These are phyloP conservation scores for Pantherophis alleghaniensis DNA, from an alignment of 2,797 vertebrate species.

Conservation along the genomic window DNA sequence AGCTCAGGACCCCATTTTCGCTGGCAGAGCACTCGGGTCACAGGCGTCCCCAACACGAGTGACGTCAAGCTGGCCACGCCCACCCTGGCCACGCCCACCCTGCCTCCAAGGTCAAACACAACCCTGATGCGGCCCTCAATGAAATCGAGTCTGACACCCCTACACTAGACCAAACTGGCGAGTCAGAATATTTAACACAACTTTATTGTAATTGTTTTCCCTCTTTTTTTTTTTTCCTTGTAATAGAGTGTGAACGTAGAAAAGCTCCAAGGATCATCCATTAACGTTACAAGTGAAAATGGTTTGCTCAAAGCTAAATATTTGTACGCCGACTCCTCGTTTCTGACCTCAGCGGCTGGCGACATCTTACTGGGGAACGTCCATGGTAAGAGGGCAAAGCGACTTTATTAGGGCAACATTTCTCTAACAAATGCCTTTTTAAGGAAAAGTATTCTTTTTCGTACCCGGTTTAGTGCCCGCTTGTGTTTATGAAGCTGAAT, in stretches of 20 bases:
- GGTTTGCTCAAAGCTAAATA: constrained; percentile 87
- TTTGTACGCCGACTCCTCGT: constrained; percentile 87
- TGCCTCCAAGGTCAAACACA: too few relatives aligned
- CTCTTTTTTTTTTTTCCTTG: constrained; percentile 34
- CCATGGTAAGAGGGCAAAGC: constrained; percentile 81
- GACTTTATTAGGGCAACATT: background rate
- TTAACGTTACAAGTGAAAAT: constrained; percentile 86
- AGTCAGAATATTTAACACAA: constrained; percentile 20
- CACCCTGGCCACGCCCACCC: too few relatives aligned
- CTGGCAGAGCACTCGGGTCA: too few relatives aligned
- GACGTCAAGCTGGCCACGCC: too few relatives aligned
- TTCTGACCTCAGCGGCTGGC: constrained; percentile 81
- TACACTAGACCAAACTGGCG: background rate
- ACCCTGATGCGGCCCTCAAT: too few relatives aligned
- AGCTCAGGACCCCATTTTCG: too few relatives aligned
- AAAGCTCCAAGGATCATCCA: constrained; percentile 88
- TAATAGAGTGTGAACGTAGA: constrained; percentile 83
- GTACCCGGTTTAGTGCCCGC: background rate
- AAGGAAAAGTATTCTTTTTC: constrained; percentile 12
- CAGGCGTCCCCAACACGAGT: too few relatives aligned
- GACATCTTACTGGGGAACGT: constrained; percentile 84
- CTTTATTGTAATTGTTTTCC: constrained; percentile 33
- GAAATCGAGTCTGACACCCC: too few relatives aligned
- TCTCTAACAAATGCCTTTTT: constrained; percentile 19
- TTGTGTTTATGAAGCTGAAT: constrained; percentile 13